Conservation (phyloP, 2,797 vertebrate genomes). For the Microhierax caerulescens region DNA sequence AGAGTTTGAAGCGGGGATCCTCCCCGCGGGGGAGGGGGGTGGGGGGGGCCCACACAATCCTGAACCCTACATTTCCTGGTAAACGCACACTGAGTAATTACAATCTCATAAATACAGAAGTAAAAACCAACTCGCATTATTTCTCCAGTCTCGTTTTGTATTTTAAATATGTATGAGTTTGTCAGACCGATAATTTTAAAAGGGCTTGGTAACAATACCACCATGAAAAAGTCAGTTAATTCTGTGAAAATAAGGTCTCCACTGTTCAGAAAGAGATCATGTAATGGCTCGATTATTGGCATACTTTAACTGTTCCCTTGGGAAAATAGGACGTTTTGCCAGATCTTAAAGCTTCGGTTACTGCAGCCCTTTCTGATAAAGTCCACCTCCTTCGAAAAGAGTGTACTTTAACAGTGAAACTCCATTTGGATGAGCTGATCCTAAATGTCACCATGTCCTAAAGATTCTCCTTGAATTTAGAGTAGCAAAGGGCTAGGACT, state of each 20-base stretch:
- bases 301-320: background rate
- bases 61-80: background rate
- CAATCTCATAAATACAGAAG: background rate
- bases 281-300: background rate
- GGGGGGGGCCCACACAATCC: no score
- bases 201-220: background rate
- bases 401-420: background rate
- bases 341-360: background rate
- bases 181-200: background rate
- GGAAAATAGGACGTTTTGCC: background rate
- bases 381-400: background rate
- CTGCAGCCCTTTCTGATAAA: background rate
- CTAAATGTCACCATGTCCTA: background rate
- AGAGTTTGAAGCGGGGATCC: no score
- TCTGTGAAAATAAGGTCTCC: background rate
- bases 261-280: background rate
- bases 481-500: background rate
- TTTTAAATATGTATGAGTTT: background rate
- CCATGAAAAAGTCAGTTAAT: background rate
- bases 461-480: background rate
- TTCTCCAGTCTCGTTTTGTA: background rate
- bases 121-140: background rate
- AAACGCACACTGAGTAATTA: background rate
- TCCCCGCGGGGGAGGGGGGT: background rate
- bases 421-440: no score